Percentiles rank a stretch among this genome's conserved stretches.
Evolutionary conservation across 2,797 vertebrate species (phyloP).

Genomic region (Gallinago nigripennis): DNA sequence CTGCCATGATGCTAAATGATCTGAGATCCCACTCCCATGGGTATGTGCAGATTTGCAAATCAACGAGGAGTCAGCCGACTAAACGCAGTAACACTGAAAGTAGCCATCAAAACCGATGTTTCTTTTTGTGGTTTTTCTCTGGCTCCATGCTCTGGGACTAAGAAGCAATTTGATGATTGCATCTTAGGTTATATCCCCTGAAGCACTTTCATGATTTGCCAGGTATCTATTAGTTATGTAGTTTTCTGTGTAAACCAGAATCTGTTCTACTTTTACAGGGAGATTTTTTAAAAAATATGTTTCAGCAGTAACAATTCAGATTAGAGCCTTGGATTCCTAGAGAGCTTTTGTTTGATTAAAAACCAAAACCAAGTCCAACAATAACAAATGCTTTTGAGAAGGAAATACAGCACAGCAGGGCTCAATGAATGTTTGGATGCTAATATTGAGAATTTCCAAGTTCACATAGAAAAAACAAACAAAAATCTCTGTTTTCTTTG

Average conservation of each 20-base stretch:
- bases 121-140: not conserved
- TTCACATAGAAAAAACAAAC: not conserved
- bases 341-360: slow-evolving; percentile 20
- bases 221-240: not conserved
- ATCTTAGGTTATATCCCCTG: not conserved
- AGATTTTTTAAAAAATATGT: not conserved
- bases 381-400: not conserved
- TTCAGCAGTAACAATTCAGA: not conserved
- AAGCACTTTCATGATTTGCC: not conserved
- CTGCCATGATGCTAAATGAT: slow-evolving; percentile 13
- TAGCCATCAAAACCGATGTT: not conserved
- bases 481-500: not conserved
- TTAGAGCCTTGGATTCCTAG: not conserved
- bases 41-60: slow-evolving; percentile 5
- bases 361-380: not conserved
- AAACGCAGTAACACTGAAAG: not conserved
- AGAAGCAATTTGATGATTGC: not conserved
- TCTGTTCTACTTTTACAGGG: not conserved
- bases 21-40: slow-evolving; percentile 50
- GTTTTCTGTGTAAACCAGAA: not conserved
- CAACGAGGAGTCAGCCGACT: not conserved
- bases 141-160: not conserved
- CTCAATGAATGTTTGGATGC: not conserved
- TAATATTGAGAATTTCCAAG: not conserved
- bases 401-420: not conserved